A percentile compares a stretch with the other conserved stretches of the same genome.
phyloP scores from a whole-genome alignment of 2,888 invertebrate species.

The Cheilosia variabilis region DNA sequence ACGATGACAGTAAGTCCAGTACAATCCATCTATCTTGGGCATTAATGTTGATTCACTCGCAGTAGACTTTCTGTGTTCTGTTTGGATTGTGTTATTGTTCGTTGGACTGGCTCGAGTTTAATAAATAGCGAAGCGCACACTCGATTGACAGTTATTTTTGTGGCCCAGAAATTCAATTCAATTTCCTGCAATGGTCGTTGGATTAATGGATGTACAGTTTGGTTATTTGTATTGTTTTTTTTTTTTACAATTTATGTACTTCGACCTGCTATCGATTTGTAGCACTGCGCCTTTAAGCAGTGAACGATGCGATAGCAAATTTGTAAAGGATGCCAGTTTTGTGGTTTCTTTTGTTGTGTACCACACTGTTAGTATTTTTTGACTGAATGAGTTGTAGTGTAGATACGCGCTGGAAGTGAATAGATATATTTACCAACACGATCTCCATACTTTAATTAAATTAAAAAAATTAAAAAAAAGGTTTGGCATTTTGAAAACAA shows the following conservation, averaged over 20 bases:
- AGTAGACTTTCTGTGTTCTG: conserved; percentile 22
- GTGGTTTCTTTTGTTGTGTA: background rate
- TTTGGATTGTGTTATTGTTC: conserved; percentile 44
- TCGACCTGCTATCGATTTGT: conserved; percentile 5
- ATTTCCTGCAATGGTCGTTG: conserved; percentile 60
- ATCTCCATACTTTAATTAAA: no score
- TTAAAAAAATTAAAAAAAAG: no score
- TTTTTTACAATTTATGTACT: conserved; percentile 28
- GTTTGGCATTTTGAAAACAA: no score
- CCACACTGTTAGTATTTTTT: no score
- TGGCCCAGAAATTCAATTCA: conserved; percentile 63
- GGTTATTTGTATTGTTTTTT: background rate
- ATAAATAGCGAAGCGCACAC: conserved; percentile 57
- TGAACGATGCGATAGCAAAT: background rate
- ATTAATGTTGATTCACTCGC: conserved; percentile 54
- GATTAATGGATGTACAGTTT: conserved; percentile 44
- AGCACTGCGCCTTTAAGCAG: background rate
- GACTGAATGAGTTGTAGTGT: no score
- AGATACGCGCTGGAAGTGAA: no score
- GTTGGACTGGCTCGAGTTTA: conserved; percentile 40
- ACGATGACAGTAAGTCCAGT: conserved; percentile 57
- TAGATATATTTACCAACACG: no score
- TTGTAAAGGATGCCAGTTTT: conserved; percentile 7
- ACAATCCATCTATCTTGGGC: conserved; percentile 53
- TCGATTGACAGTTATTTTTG: conserved; percentile 67